Base-by-base conservation (phyloP, 1,140 invertebrate species). In the Euura saliciscinereae region DNA sequence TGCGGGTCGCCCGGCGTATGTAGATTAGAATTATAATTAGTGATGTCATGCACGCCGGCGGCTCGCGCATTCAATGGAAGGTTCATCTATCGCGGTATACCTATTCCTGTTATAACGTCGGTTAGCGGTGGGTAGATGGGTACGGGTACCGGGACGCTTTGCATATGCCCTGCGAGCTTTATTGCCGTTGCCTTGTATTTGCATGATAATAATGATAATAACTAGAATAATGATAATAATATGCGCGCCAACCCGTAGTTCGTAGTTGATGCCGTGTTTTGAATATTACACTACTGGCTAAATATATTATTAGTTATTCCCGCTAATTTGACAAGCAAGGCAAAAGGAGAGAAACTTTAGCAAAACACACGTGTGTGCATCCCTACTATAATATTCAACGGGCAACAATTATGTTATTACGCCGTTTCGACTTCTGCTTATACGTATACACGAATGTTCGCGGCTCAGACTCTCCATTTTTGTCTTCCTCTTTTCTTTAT, bases 31-130 rank as follows among this genome's bases (percentile, higher is more conserved):
- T 59, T 81, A 79, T 84, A 84, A 86, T 86, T 85, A 84, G 79
- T 78, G 76, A 83, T 81, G 82, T 77, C 69, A 78, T 82, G 79
- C 81, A 79, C 79, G 79, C 79, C 70, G 75, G 73, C 77, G 76
- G 65, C 72, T 74, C 76, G 74, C 74, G 76, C 76, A 79, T 82
- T 85, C 79, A 83, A 84, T 84, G 82, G 82, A 83, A 82, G 81
- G 81, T 86, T 86, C 81, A 86, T 85, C 79, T n/a, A 59, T 6
- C 51, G 51, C 51, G 13, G 51, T n/a, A n/a, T 59, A 74, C 81
- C 78, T 85, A 85, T 86, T 82, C 82, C 84, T 84, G 84, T 86
- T 86, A 86, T 86, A 85, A 85, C 85, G 81, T 80, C 79, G 81
- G 51, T 59, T 59, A 59, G 51, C 51, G 51, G 51, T 51, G 28